Evolutionary conservation across 1,140 invertebrate genomes (phyloP).

Genomic region (Acromyrmex heyeri): DNA sequence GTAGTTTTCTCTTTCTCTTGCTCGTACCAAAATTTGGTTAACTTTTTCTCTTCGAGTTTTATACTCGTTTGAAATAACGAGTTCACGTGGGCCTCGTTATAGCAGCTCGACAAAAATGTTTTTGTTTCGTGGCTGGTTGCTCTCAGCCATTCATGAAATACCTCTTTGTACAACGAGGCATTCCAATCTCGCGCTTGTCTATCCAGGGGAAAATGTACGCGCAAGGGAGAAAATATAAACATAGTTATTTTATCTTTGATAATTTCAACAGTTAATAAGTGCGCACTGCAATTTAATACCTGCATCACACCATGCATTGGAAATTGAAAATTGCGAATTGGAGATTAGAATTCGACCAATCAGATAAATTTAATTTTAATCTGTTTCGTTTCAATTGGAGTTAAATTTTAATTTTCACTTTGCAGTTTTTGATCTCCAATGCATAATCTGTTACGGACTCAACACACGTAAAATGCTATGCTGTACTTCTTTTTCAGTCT

Average conservation of each 20-base stretch:
- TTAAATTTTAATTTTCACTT: too few species aligned
- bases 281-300: background rate
- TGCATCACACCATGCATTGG: too few species aligned
- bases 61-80: constrained; percentile 29
- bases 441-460: too few species aligned
- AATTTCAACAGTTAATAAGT: constrained; percentile 18
- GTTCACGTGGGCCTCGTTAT: constrained; percentile 38
- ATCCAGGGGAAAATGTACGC: constrained; percentile 10
- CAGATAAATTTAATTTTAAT: too few species aligned
- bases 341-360: too few species aligned
- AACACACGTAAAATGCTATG: background rate
- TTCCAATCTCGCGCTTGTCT: constrained; percentile 48
- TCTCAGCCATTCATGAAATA: constrained; percentile 58
- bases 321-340: too few species aligned
- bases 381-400: too few species aligned
- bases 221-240: constrained; percentile 18
- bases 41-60: constrained; percentile 34
- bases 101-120: constrained; percentile 52
- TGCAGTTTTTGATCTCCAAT: too few species aligned
- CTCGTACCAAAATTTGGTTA: constrained; percentile 3
- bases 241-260: constrained; percentile 42
- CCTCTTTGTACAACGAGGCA: constrained; percentile 57
- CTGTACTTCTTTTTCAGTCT: background rate
- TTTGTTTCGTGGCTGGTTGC: constrained; percentile 40
- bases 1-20: constrained; percentile 8